Conservation (phyloP, 2,888 invertebrate species). For the Acrocyrtus sp. region DNA sequence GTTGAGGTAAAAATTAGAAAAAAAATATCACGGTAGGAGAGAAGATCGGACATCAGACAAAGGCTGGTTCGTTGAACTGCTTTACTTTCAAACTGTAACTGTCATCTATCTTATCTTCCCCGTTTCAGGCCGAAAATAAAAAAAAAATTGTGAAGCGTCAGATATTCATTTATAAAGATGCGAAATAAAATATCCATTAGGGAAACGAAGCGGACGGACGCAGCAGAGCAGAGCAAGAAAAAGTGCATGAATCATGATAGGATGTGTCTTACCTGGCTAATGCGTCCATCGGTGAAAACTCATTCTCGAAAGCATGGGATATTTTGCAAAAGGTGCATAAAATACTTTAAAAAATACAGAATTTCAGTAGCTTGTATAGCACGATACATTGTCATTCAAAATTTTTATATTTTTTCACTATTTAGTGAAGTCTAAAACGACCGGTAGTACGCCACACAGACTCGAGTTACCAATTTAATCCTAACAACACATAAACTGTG, state of each 20-base stretch:
- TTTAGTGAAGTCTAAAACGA: too few species aligned
- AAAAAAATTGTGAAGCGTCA: conserved; percentile 42
- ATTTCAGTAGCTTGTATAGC: too few species aligned
- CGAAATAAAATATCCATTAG: conserved; percentile 50
- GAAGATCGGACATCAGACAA: conserved; percentile 5
- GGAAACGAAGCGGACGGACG: background rate
- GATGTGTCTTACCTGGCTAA: conserved; percentile 18
- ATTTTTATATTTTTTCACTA: too few species aligned
- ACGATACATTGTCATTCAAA: too few species aligned
- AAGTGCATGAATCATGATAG: conserved; percentile 40
- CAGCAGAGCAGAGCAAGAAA: conserved; percentile 18
- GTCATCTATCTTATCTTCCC: conserved; percentile 44
- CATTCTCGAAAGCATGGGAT: too few species aligned
- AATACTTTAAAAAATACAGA: too few species aligned
- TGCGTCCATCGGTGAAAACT: too few species aligned
- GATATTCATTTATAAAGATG: conserved; percentile 41
- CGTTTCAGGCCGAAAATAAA: conserved; percentile 2
- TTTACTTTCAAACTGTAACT: conserved; percentile 55
- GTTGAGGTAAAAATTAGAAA: too few species aligned
- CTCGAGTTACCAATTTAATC: too few species aligned
- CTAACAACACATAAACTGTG: too few species aligned
- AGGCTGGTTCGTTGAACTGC: conserved; percentile 54
- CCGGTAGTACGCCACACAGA: too few species aligned
- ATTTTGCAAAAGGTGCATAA: too few species aligned
- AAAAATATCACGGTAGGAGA: conserved; percentile 5